Conservation (phyloP, 2,797 vertebrate species). For the Malacoctenus gilli region DNA sequence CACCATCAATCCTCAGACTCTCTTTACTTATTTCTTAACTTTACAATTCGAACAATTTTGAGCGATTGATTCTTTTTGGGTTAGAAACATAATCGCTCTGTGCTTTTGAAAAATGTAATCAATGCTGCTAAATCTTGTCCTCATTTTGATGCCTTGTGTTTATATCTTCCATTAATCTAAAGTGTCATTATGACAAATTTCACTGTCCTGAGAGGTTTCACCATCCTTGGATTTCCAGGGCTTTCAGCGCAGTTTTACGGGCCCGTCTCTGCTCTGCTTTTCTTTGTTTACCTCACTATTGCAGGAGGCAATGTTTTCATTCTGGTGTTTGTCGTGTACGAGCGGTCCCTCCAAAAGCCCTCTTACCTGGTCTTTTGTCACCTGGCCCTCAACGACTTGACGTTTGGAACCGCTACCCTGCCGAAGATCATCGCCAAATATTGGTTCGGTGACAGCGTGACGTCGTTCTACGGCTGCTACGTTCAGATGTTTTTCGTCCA, state of each 20-base stretch:
- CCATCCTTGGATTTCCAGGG: constrained; percentile 77
- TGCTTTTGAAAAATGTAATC: too few relatives aligned
- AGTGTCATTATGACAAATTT: constrained; percentile 47
- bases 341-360: constrained; percentile 76
- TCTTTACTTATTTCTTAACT: too few relatives aligned
- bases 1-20: too few relatives aligned
- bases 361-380: constrained; percentile 78
- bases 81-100: too few relatives aligned
- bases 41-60: too few relatives aligned
- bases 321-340: constrained; percentile 65
- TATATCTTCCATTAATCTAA: not conserved
- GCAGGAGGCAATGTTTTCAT: constrained; percentile 74
- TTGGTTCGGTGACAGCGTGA: constrained; percentile 63
- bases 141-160: constrained; percentile 3
- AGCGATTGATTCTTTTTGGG: too few relatives aligned
- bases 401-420: constrained; percentile 75
- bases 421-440: constrained; percentile 76
- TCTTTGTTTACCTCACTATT: constrained; percentile 66
- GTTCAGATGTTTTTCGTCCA: constrained; percentile 79
- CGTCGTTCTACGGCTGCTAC: constrained; percentile 73
- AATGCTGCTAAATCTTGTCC: not conserved
- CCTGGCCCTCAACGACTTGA: constrained; percentile 75
- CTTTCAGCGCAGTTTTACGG: constrained; percentile 60
- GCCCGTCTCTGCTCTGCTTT: constrained; percentile 55
- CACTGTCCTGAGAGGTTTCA: constrained; percentile 61